Percentiles rank a stretch among this genome's conserved stretches.
These are phyloP conservation scores for Drosophila sp. DNA, from an alignment of 1,140 invertebrate species.

Conservation along the genomic window DNA sequence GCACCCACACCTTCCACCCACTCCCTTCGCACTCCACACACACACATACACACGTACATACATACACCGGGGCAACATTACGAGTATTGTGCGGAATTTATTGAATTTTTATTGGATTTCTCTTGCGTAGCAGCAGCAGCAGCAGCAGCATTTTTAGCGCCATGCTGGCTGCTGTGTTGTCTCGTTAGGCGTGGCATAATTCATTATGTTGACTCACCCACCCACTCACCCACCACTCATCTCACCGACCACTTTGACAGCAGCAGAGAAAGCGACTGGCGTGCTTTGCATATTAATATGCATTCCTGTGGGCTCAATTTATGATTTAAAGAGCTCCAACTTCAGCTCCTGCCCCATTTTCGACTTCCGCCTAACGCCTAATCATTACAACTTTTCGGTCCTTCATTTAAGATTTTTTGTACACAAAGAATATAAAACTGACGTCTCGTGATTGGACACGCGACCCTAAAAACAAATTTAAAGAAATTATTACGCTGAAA, in stretches of 20 bases:
- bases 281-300: conserved; percentile 82
- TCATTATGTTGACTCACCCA: conserved; percentile 76
- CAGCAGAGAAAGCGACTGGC: conserved; percentile 17
- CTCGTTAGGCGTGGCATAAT: conserved; percentile 81
- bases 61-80: conserved; percentile 40
- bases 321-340: conserved; percentile 64
- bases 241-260: conserved; percentile 8
- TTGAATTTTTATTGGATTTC: conserved; percentile 83
- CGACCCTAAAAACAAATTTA: conserved; percentile 5
- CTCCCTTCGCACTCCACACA: conserved; percentile 6
- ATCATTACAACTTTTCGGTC: conserved; percentile 35
- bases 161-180: conserved; percentile 67
- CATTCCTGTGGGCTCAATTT: conserved; percentile 73
- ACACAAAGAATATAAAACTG: conserved; percentile 3
- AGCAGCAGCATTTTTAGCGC: conserved; percentile 35
- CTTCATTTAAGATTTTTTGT: conserved; percentile 23
- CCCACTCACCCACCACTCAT: conserved; percentile 13
- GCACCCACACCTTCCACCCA: not conserved
- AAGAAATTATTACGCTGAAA: conserved; percentile 55
- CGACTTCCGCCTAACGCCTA: conserved; percentile 36
- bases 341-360: not conserved
- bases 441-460: conserved; percentile 33
- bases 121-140: conserved; percentile 44
- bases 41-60: conserved; percentile 1
- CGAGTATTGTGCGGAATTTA: conserved; percentile 73